A percentile compares a stretch with the other conserved stretches of the same genome.
phyloP scores from a whole-genome alignment of 2,797 vertebrate species.

The Urophycis tenuis region DNA sequence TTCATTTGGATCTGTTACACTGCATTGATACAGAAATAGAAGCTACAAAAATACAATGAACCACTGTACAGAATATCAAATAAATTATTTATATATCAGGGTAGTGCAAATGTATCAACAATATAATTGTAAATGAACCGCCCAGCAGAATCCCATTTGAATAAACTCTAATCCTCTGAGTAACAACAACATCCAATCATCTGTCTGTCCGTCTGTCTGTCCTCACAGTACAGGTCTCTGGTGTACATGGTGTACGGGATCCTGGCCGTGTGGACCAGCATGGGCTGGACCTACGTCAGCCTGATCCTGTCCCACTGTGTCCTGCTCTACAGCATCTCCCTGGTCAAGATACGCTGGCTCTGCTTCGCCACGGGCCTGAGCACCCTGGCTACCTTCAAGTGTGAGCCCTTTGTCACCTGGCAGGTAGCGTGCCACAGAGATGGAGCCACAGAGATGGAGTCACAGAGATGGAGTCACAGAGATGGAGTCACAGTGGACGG shows the following conservation, averaged over 20 bases:
- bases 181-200: not conserved
- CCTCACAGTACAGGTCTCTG: slow-evolving; percentile 79
- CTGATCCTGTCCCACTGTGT: slow-evolving; percentile 89
- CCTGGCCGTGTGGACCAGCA: slow-evolving; percentile 80
- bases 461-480: too few relatives aligned
- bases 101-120: not conserved
- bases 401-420: slow-evolving; percentile 89
- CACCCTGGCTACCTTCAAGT: slow-evolving; percentile 86
- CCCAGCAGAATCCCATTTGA: not conserved
- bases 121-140: not conserved
- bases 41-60: not conserved
- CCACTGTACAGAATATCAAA: not conserved
- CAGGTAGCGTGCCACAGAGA: slow-evolving; percentile 73
- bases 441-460: too few relatives aligned
- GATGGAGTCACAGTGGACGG: too few relatives aligned
- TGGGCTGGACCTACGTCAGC: slow-evolving; percentile 86
- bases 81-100: not conserved
- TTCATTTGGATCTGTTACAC: not conserved
- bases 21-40: not conserved
- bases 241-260: slow-evolving; percentile 82
- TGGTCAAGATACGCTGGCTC: slow-evolving; percentile 89
- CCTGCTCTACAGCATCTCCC: slow-evolving; percentile 81
- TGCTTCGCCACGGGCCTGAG: slow-evolving; percentile 82
- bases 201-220: not conserved
- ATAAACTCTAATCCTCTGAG: not conserved